Evolutionary conservation across 2,888 invertebrate species (phyloP), one percentile per base, ranked within the genome.

Genomic region (Prenolepis imparis): DNA sequence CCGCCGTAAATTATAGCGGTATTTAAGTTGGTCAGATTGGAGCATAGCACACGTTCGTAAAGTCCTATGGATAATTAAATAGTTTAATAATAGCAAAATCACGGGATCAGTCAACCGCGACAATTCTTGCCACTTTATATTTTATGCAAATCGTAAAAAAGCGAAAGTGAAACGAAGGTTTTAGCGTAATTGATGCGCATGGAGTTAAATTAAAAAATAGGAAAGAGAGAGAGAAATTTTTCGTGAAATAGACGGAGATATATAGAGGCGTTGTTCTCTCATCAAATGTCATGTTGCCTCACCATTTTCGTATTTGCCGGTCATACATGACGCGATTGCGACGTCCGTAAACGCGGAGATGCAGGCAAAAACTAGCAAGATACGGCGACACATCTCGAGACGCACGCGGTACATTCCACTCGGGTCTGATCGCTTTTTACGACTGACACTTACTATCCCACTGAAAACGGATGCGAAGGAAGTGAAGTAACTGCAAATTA

Each of bases 261-360:
- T 11, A 15, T 1, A n/a, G 32, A 36, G 41, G 41, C 5, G 48
- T 36, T 55, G 3, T 28, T 28, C 28, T n/a, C 12, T 77, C 28
- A 0, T 59, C n/a, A 63, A 57, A 82, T 63, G 70, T 80, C 24
- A 70, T 21, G 36, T 28, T 21, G 55, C 48, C 89, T 91, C 84
- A 93, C 93, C 93, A 83, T 84, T 80, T 61, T 89, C 89, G 82
- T 91, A 87, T 84, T 88, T 90, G 83, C 72, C 88, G 66, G 83
- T 72, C 63, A 83, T 89, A 86, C 93, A 93, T 57, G 73, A 59
- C 48, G 91, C 88, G 9, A 64, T 66, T 64, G 84, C 77, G 12
- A 78, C 57, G 48, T 80, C 85, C 61, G 88, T 41, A 36, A 66
- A 84, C 55, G 67, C 44, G 12, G 81, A 83, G 83, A 89, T 74